phyloP scores from a whole-genome alignment of 2,113 vertebrate species.

The Anhinga rufa region DNA sequence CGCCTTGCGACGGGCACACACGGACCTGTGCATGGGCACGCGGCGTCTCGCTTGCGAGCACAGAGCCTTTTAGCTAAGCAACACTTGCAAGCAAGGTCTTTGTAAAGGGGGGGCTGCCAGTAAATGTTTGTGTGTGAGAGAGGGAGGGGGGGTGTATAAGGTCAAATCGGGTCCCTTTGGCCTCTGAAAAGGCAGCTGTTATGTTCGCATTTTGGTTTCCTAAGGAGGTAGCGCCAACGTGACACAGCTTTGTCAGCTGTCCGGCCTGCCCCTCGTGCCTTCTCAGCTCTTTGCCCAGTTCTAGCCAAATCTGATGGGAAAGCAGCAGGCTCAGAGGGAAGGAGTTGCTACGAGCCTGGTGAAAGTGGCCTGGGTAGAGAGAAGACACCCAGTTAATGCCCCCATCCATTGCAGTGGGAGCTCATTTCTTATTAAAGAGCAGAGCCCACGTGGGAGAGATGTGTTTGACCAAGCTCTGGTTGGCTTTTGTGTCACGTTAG shows the following conservation, averaged over 20 bases:
- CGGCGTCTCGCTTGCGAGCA: neutral
- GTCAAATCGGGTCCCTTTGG: neutral
- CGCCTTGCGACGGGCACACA: fast-evolving
- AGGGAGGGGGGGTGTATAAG: neutral
- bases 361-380: neutral
- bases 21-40: fast-evolving
- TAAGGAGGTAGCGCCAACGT: neutral
- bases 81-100: neutral
- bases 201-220: neutral
- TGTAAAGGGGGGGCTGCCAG: neutral
- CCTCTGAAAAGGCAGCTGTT: neutral
- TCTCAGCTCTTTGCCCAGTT: neutral
- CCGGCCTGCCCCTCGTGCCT: neutral
- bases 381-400: neutral
- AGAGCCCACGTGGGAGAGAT: neutral
- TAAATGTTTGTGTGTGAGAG: neutral
- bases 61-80: neutral
- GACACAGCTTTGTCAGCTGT: neutral
- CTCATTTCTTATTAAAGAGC: neutral
- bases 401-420: neutral
- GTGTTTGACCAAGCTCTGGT: neutral
- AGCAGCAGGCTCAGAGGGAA: neutral
- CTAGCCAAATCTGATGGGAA: neutral
- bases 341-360: neutral
- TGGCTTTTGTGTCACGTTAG: neutral